Conservation (phyloP, 2,113 vertebrate species). For the Platysteira castanea region DNA sequence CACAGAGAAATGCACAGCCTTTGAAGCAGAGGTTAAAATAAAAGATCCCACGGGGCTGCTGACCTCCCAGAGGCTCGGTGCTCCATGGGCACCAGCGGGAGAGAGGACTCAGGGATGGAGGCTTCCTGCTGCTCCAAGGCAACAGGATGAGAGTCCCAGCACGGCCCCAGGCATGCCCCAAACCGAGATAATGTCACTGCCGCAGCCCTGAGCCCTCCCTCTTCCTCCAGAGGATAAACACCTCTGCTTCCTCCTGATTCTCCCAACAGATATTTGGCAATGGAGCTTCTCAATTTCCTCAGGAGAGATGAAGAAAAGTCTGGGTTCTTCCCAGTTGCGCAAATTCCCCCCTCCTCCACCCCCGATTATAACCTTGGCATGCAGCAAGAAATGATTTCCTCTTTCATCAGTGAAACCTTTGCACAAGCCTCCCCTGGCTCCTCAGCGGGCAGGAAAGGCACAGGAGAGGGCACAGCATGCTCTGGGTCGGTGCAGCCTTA, state of each 20-base stretch:
- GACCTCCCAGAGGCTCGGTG: not conserved
- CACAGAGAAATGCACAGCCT: not conserved
- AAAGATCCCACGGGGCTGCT: not conserved
- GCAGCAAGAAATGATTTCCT: not conserved
- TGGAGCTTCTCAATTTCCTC: slow-evolving; percentile 21
- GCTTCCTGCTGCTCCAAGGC: slow-evolving; percentile 25
- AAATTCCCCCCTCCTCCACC: not conserved
- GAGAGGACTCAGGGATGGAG: not conserved
- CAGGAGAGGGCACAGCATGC: not conserved
- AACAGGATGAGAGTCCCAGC: slow-evolving; percentile 58
- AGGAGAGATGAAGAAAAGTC: slow-evolving; percentile 33
- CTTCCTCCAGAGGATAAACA: slow-evolving; percentile 52
- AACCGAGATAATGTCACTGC: not conserved
- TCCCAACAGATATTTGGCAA: slow-evolving; percentile 54
- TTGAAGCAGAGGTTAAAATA: slow-evolving; percentile 12
- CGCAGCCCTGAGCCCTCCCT: slow-evolving; percentile 21
- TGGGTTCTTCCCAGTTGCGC: slow-evolving; percentile 48
- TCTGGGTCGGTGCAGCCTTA: not conserved
- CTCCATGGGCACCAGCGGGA: not conserved
- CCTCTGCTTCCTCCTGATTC: slow-evolving; percentile 59
- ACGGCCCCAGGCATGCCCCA: not conserved
- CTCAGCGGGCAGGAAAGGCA: not conserved
- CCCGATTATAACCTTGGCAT: not conserved
- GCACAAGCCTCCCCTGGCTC: not conserved
- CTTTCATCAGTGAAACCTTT: slow-evolving; percentile 15